Evolutionary conservation across 1,140 invertebrate species (phyloP).

Genomic region (Bombus terrestris): DNA sequence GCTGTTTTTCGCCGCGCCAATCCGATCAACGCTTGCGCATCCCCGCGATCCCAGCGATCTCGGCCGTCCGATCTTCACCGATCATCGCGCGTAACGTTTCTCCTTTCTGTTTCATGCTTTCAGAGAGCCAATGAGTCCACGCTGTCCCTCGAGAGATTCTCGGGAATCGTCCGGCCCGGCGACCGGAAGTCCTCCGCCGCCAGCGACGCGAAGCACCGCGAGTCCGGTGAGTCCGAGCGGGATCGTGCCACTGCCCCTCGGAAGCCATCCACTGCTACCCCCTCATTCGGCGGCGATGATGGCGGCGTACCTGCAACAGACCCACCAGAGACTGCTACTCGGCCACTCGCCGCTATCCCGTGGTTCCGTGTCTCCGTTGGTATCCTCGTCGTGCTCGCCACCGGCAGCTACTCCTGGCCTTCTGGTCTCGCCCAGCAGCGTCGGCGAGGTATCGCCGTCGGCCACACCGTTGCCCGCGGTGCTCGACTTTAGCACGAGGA

Average conservation of each 20-base stretch:
- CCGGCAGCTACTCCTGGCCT: constrained; percentile 81
- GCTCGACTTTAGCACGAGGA: constrained; percentile 90
- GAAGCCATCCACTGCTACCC: constrained; percentile 84
- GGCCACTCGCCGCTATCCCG: constrained; percentile 87
- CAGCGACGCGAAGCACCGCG: constrained; percentile 82
- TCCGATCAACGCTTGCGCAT: neutral
- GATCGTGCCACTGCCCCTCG: constrained; percentile 80
- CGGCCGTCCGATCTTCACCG: neutral
- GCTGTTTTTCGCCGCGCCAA: constrained; percentile 39
- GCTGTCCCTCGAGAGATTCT: constrained; percentile 91
- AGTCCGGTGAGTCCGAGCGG: constrained; percentile 81
- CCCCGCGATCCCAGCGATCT: no score
- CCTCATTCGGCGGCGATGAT: constrained; percentile 89
- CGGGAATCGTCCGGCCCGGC: constrained; percentile 85
- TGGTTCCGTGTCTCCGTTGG: constrained; percentile 84
- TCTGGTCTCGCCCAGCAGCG: constrained; percentile 76
- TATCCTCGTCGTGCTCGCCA: constrained; percentile 85
- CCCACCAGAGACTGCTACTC: constrained; percentile 88
- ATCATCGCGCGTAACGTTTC: neutral
- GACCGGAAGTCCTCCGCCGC: constrained; percentile 85
- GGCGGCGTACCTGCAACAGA: constrained; percentile 89
- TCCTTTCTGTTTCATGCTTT: constrained; percentile 75
- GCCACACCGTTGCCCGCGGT: constrained; percentile 84
- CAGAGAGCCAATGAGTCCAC: constrained; percentile 89
- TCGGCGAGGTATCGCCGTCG: constrained; percentile 76